Conservation (phyloP, 2,888 invertebrate genomes). For the Folsomia manolachei region DNA sequence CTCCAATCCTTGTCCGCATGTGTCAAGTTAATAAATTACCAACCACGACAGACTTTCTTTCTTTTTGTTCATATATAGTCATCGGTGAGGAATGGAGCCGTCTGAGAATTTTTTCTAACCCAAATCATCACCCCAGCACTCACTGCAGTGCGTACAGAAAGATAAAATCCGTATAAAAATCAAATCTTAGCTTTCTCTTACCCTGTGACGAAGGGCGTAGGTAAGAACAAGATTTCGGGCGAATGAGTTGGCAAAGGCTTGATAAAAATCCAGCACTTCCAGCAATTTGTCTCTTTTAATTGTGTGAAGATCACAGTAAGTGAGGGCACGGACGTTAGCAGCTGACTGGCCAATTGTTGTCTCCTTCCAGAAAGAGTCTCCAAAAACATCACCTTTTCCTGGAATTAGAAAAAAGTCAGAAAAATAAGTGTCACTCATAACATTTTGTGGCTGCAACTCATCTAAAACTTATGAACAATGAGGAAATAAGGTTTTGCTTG, state of each 20-base stretch:
- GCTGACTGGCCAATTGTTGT: constrained; percentile 95
- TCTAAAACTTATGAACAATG: not conserved
- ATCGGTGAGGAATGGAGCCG: not conserved
- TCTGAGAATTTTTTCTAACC: too few relatives aligned
- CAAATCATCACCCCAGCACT: too few relatives aligned
- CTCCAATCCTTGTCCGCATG: not conserved
- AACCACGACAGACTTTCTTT: too few relatives aligned
- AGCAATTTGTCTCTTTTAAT: constrained; percentile 69
- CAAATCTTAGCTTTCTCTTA: too few relatives aligned
- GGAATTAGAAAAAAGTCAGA: constrained; percentile 49
- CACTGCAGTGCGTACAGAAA: not conserved
- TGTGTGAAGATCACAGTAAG: constrained; percentile 98
- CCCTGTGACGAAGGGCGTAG: constrained; percentile 94
- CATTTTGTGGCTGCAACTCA: not conserved
- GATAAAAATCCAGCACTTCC: constrained; percentile 62
- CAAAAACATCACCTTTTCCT: constrained; percentile 99
- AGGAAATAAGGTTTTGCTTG: not conserved
- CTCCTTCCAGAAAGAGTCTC: constrained; percentile 99
- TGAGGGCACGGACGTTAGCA: constrained; percentile 93
- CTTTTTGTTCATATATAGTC: constrained; percentile 13
- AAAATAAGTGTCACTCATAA: not conserved
- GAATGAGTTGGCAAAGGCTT: constrained; percentile 98
- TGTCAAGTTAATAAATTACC: constrained; percentile 19
- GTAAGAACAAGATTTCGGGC: constrained; percentile 96
- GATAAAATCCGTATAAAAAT: too few relatives aligned